A percentile compares a stretch with the other conserved stretches of the same genome.
phyloP scores from a whole-genome alignment of 2,797 vertebrate species.

The Thunnus albacares region DNA sequence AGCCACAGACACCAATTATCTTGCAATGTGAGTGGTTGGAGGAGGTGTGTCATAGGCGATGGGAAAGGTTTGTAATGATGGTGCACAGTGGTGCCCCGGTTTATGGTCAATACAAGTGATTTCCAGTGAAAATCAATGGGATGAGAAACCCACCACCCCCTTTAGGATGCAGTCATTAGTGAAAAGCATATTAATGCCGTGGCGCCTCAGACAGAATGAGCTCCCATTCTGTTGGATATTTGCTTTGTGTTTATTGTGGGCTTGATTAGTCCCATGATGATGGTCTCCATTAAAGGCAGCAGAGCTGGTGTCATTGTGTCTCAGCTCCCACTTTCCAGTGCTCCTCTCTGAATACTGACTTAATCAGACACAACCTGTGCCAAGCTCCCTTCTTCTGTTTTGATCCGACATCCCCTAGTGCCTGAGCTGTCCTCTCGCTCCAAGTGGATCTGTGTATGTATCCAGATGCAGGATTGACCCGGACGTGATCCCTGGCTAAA shows the following conservation, averaged over 20 bases:
- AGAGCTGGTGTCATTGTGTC: slow-evolving; percentile 59
- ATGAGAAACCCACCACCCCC: slow-evolving; percentile 47
- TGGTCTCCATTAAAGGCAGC: slow-evolving; percentile 50
- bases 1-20: slow-evolving; percentile 63
- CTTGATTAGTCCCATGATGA: slow-evolving; percentile 70
- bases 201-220: slow-evolving; percentile 43
- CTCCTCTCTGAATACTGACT: slow-evolving; percentile 45
- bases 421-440: slow-evolving; percentile 24
- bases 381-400: slow-evolving; percentile 34
- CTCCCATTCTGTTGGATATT: slow-evolving; percentile 50
- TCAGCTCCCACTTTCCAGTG: slow-evolving; percentile 15
- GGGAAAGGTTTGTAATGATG: slow-evolving; percentile 39
- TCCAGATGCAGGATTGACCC: slow-evolving; percentile 63
- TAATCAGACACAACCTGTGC: slow-evolving; percentile 67
- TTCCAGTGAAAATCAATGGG: slow-evolving; percentile 73
- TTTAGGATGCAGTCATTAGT: slow-evolving; percentile 50
- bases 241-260: slow-evolving; percentile 55
- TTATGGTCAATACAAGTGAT: slow-evolving; percentile 59
- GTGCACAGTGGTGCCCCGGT: slow-evolving; percentile 33
- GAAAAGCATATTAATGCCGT: slow-evolving; percentile 58
- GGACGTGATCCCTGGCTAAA: slow-evolving; percentile 46
- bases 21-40: slow-evolving; percentile 19
- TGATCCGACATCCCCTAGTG: slow-evolving; percentile 42
- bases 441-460: slow-evolving; percentile 26
- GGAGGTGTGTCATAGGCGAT: slow-evolving; percentile 18